Evolutionary conservation across 2,113 vertebrate genomes (phyloP).

Genomic region (Poeciliopsis retropinna): DNA sequence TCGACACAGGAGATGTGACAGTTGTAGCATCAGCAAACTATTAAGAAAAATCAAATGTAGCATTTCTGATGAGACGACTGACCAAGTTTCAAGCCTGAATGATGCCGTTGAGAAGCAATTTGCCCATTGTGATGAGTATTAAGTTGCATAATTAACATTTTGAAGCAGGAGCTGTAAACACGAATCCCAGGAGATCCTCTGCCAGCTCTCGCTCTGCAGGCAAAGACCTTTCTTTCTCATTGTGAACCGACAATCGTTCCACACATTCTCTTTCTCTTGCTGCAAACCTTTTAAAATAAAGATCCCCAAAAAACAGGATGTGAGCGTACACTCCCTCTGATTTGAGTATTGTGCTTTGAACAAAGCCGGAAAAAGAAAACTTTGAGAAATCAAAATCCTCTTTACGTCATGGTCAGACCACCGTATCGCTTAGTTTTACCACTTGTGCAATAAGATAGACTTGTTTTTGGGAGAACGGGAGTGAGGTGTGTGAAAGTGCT

Average conservation of each 20-base stretch:
- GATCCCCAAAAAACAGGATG: constrained; percentile 73
- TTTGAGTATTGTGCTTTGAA: constrained; percentile 58
- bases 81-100: too few species aligned
- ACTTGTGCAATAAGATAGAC: background rate
- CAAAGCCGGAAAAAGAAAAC: constrained; percentile 12
- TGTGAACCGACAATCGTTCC: background rate
- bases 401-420: too few species aligned
- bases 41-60: too few species aligned
- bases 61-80: too few species aligned
- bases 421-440: background rate
- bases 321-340: constrained; percentile 64
- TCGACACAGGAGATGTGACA: too few species aligned
- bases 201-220: background rate
- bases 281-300: constrained; percentile 15
- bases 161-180: background rate
- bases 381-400: background rate
- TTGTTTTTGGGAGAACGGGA: background rate
- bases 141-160: too few species aligned
- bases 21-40: too few species aligned
- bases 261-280: background rate
- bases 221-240: background rate
- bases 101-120: too few species aligned
- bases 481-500: background rate
- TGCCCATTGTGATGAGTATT: too few species aligned
- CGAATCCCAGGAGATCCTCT: too few species aligned